Conservation (phyloP, 2,888 invertebrate species). For the Tinea pellionella region DNA sequence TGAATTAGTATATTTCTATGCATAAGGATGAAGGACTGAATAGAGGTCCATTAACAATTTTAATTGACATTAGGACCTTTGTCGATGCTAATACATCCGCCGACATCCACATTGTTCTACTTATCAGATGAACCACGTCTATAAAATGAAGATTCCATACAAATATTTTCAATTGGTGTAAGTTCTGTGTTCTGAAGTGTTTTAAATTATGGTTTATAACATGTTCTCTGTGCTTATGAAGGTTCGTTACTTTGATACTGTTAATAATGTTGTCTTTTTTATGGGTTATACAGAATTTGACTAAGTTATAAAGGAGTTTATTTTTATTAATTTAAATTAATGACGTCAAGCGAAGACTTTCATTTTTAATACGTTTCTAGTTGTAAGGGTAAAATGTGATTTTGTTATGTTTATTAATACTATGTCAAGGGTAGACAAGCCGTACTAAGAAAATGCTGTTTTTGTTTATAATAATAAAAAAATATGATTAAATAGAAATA, state of each 20-base stretch:
- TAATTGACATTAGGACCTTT: constrained; percentile 56
- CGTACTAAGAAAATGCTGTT: too few species aligned
- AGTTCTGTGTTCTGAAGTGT: not conserved
- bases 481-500: too few species aligned
- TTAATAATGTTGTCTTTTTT: too few species aligned
- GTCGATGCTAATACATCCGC: constrained; percentile 41
- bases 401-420: too few species aligned
- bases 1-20: not conserved
- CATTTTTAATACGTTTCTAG: too few species aligned
- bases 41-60: constrained; percentile 39
- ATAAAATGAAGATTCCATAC: constrained; percentile 34
- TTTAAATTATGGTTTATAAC: not conserved
- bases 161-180: constrained; percentile 6
- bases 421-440: too few species aligned
- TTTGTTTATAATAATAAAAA: too few species aligned
- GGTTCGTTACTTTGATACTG: not conserved
- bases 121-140: constrained; percentile 49
- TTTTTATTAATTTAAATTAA: not conserved
- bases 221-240: not conserved
- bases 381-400: too few species aligned
- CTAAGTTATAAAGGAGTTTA: too few species aligned
- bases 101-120: constrained; percentile 43
- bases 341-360: too few species aligned
- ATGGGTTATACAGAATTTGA: too few species aligned
- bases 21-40: constrained; percentile 32